These are phyloP conservation scores for Babylonia areolata DNA, from an alignment of 1,140 invertebrate genomes.

Conservation along the genomic window DNA sequence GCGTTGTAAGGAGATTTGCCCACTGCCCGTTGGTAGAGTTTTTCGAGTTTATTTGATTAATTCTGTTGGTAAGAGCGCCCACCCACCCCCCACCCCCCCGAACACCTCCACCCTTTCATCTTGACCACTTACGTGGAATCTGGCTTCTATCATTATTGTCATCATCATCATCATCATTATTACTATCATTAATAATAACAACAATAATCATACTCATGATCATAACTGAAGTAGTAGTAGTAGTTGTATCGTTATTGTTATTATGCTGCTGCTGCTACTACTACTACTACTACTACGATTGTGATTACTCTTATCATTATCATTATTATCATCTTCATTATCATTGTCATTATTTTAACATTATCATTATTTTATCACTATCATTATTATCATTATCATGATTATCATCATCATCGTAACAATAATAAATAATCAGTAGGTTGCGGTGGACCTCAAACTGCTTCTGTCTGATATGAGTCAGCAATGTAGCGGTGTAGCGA, in stretches of 20 bases:
- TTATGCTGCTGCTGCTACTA: background rate
- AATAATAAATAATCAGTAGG: background rate
- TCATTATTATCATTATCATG: background rate
- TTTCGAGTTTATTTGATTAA: too few species aligned
- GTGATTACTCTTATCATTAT: background rate
- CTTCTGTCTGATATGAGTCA: too few species aligned
- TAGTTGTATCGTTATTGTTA: too few species aligned
- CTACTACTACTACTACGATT: background rate
- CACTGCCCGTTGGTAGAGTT: too few species aligned
- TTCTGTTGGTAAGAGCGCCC: too few species aligned
- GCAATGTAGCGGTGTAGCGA: too few species aligned
- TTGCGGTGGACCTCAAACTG: background rate
- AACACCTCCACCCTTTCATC: too few species aligned
- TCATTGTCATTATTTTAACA: background rate
- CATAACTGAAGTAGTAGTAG: too few species aligned
- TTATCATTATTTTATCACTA: background rate
- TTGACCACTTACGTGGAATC: too few species aligned
- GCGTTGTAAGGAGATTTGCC: too few species aligned
- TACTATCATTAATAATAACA: background rate
- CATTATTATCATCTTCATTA: background rate
- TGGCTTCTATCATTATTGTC: background rate
- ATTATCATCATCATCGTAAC: background rate
- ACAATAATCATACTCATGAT: too few species aligned
- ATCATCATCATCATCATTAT: slow-evolving; percentile 4
- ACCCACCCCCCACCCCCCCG: too few species aligned